Percentiles rank a stretch among this genome's conserved stretches.
Conservation (phyloP, 2,888 invertebrate species). For the Pediacus dermestoides region DNA sequence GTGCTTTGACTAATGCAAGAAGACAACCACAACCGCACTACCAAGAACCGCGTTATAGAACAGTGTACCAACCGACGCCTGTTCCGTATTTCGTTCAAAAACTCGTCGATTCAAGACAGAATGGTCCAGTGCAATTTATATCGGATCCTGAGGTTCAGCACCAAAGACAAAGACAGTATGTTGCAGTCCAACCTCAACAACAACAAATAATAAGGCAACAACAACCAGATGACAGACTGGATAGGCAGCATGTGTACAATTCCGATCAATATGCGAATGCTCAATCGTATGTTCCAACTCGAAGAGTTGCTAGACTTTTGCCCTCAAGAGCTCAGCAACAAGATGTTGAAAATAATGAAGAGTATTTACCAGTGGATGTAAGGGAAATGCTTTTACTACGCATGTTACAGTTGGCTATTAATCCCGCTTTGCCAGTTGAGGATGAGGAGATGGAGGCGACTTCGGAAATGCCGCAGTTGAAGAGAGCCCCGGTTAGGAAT, state of each 20-base stretch:
- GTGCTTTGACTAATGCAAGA: slow-evolving; percentile 49
- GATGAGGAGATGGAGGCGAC: slow-evolving; percentile 43
- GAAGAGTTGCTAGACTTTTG: slow-evolving; percentile 41
- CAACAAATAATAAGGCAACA: slow-evolving; percentile 20
- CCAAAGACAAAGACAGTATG: slow-evolving; percentile 16
- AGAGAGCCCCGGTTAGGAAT: slow-evolving; percentile 63
- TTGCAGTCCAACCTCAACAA: slow-evolving; percentile 15
- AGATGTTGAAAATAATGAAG: slow-evolving; percentile 46
- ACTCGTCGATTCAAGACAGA: slow-evolving; percentile 14
- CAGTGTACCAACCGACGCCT: slow-evolving; percentile 23
- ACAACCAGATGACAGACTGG: slow-evolving; percentile 19
- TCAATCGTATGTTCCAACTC: slow-evolving; percentile 38
- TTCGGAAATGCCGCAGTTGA: slow-evolving; percentile 52
- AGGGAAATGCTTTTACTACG: slow-evolving; percentile 67
- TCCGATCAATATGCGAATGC: slow-evolving; percentile 27
- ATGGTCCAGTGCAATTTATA: slow-evolving; percentile 27
- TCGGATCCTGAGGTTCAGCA: slow-evolving; percentile 21
- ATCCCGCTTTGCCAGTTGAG: slow-evolving; percentile 54
- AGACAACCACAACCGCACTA: slow-evolving; percentile 28
- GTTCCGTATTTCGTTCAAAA: slow-evolving; percentile 29
- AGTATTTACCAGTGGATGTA: slow-evolving; percentile 66
- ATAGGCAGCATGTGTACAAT: slow-evolving; percentile 21
- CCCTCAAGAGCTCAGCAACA: slow-evolving; percentile 11
- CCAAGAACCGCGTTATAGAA: slow-evolving; percentile 15
- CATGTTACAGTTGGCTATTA: slow-evolving; percentile 71